Evolutionary conservation across 2,888 invertebrate genomes (phyloP), one percentile per base, ranked within the genome.

Genomic region (Amphipoea lucens): DNA sequence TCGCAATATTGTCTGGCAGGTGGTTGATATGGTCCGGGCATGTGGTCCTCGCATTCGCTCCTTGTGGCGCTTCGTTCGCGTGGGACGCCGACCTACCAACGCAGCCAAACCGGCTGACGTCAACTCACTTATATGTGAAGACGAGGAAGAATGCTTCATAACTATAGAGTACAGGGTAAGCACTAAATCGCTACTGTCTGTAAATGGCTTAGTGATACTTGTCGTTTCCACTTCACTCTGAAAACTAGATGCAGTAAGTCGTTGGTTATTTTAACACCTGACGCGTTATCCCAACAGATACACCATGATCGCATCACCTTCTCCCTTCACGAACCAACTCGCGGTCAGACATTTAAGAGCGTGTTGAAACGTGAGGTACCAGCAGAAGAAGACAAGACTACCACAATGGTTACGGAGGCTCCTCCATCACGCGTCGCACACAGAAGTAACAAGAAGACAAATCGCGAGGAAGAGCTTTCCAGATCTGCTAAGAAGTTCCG

Each of bases 291-390:
- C 12, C 65, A 67, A 81, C 90, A 96, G 96, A 95, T 96, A 84
- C 96, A 96, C 79, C 96, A 96, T 88, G 96, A 96, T 83, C 92
- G 96, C 79, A 96, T 96, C 57, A 96, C 96, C 0, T 96, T 96
- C 85, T 96, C 96, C 0, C 89, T 96, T 4, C 96, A 96, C 89
- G 96, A 96, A 85, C 96, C 96, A 0, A 92, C 94, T 0, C 93
- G 96, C 6, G 96, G 96, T 0, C 96, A 96, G 78, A 96, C 96
- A 2, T 96, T 95, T 89, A 96, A 96, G 89, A 96, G 96, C 86
- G 95, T 95, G 2, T 85, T 96, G 11, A 96, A 96, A 88, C 93
- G 96, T 0, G 96, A 96, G 68, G 74, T 90, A 3, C 76, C 76
- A 0, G 74, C 67, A 0, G 94, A 92, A 0, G 94, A 95, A 4